phyloP scores from a whole-genome alignment of 2,888 invertebrate genomes.

The Entomobrya multifasciata region DNA sequence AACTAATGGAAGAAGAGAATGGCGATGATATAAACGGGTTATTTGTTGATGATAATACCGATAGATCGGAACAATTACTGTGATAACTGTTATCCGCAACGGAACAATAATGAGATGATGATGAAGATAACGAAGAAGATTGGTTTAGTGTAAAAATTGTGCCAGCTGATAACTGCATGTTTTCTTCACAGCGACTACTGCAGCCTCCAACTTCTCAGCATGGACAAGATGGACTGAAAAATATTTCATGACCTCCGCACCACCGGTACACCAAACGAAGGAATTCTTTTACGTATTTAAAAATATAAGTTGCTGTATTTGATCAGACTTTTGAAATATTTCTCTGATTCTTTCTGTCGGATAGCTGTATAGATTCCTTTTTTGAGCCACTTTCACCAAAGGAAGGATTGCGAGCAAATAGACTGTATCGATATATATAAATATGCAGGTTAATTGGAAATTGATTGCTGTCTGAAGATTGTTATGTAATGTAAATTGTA shows the following conservation, averaged over 20 bases:
- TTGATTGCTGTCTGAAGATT: constrained; percentile 27
- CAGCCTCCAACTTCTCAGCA: constrained; percentile 57
- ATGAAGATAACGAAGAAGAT: constrained; percentile 59
- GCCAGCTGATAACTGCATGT: constrained; percentile 71
- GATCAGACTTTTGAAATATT: constrained; percentile 13
- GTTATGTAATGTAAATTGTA: constrained; percentile 31
- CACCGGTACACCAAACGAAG: constrained; percentile 20
- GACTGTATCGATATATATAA: no score
- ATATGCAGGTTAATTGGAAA: neutral
- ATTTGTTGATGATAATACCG: constrained; percentile 47
- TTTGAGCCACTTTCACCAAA: constrained; percentile 41
- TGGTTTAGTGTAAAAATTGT: constrained; percentile 53
- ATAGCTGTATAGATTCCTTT: neutral
- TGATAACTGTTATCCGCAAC: constrained; percentile 50
- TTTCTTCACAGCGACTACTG: constrained; percentile 56
- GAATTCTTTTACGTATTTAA: neutral
- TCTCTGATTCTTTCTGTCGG: constrained; percentile 1
- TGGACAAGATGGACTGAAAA: constrained; percentile 52
- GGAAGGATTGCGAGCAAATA: no score
- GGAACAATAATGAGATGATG: constrained; percentile 59
- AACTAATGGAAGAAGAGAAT: constrained; percentile 55
- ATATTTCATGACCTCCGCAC: constrained; percentile 69
- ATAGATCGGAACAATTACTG: constrained; percentile 42
- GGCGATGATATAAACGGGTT: constrained; percentile 44
- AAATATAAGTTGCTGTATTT: neutral